Percentiles rank a stretch among this genome's conserved stretches.
These are phyloP conservation scores for Thamnophis elegans DNA, from an alignment of 2,797 vertebrate species.

Conservation along the genomic window DNA sequence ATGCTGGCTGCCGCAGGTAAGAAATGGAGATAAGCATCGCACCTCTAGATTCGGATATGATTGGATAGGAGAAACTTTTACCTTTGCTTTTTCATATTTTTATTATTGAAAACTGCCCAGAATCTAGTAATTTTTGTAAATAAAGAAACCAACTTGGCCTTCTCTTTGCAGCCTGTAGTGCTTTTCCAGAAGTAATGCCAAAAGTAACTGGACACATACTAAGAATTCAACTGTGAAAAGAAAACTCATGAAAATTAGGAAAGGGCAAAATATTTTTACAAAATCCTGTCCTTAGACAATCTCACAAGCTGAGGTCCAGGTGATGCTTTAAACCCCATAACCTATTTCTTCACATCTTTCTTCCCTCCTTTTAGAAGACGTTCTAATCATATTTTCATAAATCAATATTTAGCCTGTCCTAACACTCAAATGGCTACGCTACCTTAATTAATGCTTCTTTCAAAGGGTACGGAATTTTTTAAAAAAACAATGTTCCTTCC, in stretches of 20 bases:
- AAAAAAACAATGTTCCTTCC: neutral
- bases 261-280: neutral
- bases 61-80: neutral
- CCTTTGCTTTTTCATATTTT: neutral
- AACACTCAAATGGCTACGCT: constrained; percentile 21
- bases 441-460: constrained; percentile 39
- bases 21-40: neutral
- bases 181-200: neutral
- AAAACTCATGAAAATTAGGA: neutral
- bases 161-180: neutral
- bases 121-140: neutral
- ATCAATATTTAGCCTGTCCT: constrained; percentile 36
- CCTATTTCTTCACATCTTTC: constrained; percentile 8
- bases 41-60: neutral
- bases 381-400: constrained; percentile 52
- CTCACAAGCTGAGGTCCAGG: neutral
- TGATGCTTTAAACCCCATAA: constrained; percentile 6
- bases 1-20: neutral
- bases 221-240: neutral
- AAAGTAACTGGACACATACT: neutral
- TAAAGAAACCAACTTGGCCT: neutral
- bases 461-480: constrained; percentile 23
- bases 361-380: constrained; percentile 36
- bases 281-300: neutral
- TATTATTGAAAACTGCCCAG: neutral